Base-by-base conservation (phyloP, 2,113 vertebrate genomes). In the Salvelinus alpinus region DNA sequence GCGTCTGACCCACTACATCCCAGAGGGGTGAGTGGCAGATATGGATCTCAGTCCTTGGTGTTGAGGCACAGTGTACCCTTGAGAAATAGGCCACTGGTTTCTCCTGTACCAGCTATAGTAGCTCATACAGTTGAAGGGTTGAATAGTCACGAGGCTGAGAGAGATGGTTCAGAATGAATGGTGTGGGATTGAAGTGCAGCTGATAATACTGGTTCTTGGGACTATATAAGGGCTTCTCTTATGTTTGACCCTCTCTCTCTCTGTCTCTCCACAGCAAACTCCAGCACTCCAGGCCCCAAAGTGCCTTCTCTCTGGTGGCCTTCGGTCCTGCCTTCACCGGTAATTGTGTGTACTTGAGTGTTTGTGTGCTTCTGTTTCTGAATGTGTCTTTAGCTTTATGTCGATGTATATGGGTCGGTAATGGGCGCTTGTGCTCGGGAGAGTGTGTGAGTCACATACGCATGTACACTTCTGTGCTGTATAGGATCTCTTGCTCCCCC, bases 251-350 rank as follows among this genome's bases (percentile, higher is more conserved):
- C 16, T 73, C 72, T 66, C 16, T 73, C 72, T 66, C 11, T 70
- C 80, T 79, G 38, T 44, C 38, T 44, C 59, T 73, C 57, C 0
- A 0, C 29, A 91, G 93, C 91, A 96, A 96, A 91, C 92, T 92
- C 91, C 93, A 94, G 91, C 90, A 95, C 88, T 95, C 94, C 25
- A 94, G 96, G 93, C 95, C 95, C 84, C 95, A 95, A 94, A 95
- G 96, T 95, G 95, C 96, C 95, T 97, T 96, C 95, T 95, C 95
- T 88, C 95, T 94, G 20, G 95, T 95, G 67, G 93, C 94, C 86
- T 95, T 96, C 92, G 95, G 93, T 87, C 95, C 96, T 38, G 89
- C 96, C 76, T 98, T 98, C 93, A 97, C 96, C 78, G 96, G 96
- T 98, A 87, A 95, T 91, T 78, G 7, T 68, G 2, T 34, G 44